Conservation (phyloP, 1,140 invertebrate species). For the Sesamia nonagrioides region DNA sequence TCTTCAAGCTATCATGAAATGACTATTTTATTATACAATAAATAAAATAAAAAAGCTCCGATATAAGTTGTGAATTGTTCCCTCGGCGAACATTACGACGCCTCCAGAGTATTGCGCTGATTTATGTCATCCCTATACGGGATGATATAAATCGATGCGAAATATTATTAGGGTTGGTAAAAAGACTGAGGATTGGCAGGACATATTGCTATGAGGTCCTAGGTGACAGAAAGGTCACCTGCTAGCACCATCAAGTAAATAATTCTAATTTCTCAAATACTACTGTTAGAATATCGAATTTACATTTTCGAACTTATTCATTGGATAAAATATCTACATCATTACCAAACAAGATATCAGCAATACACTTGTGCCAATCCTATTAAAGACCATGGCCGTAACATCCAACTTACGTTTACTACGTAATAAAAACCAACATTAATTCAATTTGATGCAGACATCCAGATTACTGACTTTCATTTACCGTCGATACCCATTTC, state of each 20-base stretch:
- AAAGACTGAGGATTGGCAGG: slow-evolving; percentile 11
- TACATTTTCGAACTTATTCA: not conserved
- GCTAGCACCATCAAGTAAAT: not conserved
- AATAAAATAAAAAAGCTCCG: slow-evolving; percentile 6
- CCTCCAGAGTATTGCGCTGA: slow-evolving; percentile 30
- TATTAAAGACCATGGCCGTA: not conserved
- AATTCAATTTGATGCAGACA: slow-evolving; percentile 30
- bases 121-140: slow-evolving; percentile 23
- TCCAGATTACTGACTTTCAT: slow-evolving; percentile 24
- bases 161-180: slow-evolving; percentile 23
- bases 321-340: no score
- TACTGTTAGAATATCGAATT: not conserved
- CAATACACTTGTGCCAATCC: not conserved
- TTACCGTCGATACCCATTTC: slow-evolving; percentile 18
- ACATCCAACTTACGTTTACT: not conserved
- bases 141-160: not conserved
- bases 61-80: slow-evolving; percentile 35
- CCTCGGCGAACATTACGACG: slow-evolving; percentile 30
- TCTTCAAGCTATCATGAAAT: slow-evolving; percentile 15
- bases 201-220: not conserved
- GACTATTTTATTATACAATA: slow-evolving; percentile 25
- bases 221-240: not conserved
- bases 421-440: slow-evolving; percentile 3
- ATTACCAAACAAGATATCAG: not conserved
- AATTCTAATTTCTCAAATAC: not conserved